These are phyloP conservation scores for Holotrichia oblita DNA, from an alignment of 1,140 invertebrate genomes.

Conservation along the genomic window DNA sequence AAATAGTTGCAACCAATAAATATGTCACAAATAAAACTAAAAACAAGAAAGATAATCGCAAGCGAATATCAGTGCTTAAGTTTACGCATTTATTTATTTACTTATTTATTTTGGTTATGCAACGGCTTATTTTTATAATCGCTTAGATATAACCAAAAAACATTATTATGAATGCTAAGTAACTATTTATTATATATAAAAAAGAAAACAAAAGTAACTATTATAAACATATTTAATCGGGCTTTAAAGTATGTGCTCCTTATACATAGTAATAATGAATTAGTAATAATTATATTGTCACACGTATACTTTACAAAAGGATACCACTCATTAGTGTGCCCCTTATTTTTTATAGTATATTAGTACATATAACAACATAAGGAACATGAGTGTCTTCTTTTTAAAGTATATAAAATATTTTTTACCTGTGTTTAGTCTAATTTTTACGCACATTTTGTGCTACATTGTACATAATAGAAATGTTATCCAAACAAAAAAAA, in stretches of 20 bases:
- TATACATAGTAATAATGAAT: conserved; percentile 15
- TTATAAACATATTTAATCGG: conserved; percentile 37
- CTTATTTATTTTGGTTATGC: conserved; percentile 23
- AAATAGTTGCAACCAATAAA: background rate
- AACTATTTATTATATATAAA: conserved; percentile 36
- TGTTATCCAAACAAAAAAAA: background rate
- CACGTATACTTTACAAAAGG: conserved; percentile 31
- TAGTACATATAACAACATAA: conserved; percentile 34
- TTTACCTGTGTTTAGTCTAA: conserved; percentile 24
- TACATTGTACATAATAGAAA: conserved; percentile 30
- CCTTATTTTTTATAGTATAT: conserved; percentile 43
- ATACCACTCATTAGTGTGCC: conserved; percentile 38
- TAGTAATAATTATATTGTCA: conserved; percentile 18
- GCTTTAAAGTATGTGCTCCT: conserved; percentile 22
- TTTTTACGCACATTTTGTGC: conserved; percentile 20
- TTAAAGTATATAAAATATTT: conserved; percentile 23
- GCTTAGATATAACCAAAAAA: background rate
- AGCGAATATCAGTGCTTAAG: background rate
- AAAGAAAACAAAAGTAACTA: background rate
- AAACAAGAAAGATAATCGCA: no score
- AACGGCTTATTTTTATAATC: background rate
- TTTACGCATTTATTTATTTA: conserved; percentile 29
- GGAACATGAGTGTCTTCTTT: conserved; percentile 41
- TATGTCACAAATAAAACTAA: no score
- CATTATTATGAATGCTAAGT: conserved; percentile 14